These are phyloP conservation scores for Danionella cerebrum DNA, from an alignment of 2,113 vertebrate genomes.

Conservation along the genomic window DNA sequence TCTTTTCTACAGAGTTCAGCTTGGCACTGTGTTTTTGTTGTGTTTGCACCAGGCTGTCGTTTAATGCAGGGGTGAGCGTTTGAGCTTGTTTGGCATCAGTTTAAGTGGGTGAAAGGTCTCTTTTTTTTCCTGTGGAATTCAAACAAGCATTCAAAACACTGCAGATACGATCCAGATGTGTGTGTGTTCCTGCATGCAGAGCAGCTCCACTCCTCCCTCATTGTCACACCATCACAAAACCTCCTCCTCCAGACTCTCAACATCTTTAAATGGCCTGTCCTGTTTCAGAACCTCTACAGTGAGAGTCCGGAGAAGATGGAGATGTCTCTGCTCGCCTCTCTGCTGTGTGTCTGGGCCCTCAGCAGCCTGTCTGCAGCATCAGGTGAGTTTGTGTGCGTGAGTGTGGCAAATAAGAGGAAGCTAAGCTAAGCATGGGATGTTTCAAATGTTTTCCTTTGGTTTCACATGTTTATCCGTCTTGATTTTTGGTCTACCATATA, in stretches of 20 bases:
- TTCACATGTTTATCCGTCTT: too few species aligned
- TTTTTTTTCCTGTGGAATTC: constrained; percentile 54
- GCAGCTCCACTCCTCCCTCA: constrained; percentile 25
- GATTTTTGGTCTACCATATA: too few species aligned
- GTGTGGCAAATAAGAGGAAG: neutral
- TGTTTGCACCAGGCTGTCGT: neutral
- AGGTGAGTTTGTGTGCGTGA: constrained; percentile 49
- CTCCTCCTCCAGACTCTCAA: constrained; percentile 11
- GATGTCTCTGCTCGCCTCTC: constrained; percentile 48
- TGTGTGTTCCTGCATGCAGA: constrained; percentile 40
- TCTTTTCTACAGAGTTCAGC: neutral
- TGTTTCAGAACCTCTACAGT: constrained; percentile 47
- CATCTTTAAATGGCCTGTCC: constrained; percentile 21
- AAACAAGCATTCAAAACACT: constrained; percentile 45
- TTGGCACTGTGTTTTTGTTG: neutral
- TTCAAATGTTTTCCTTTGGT: too few species aligned
- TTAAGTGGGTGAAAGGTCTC: constrained; percentile 70
- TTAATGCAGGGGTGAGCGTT: constrained; percentile 11
- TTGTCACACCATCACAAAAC: constrained; percentile 15
- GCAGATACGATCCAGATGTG: constrained; percentile 65
- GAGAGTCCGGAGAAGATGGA: constrained; percentile 53
- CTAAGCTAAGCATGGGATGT: neutral
- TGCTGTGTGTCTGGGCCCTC: constrained; percentile 56
- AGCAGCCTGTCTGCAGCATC: constrained; percentile 45
- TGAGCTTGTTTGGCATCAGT: constrained; percentile 41